These are phyloP conservation scores for Druon quercuslanigerum DNA, from an alignment of 1,140 invertebrate species.

Conservation along the genomic window DNA sequence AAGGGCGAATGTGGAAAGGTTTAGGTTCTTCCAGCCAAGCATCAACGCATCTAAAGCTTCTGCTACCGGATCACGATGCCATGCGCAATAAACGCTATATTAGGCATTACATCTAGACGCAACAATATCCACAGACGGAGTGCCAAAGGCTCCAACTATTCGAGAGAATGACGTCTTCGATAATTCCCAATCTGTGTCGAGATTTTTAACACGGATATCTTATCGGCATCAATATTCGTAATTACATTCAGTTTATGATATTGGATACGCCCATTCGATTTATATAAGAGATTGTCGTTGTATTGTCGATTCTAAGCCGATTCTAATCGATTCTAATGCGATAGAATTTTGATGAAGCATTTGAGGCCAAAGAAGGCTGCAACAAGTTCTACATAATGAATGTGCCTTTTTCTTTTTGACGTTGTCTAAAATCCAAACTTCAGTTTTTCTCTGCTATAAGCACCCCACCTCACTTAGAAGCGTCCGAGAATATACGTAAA, in stretches of 20 bases:
- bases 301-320: too few relatives aligned
- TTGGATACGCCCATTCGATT: too few relatives aligned
- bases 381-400: neutral
- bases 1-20: slow-evolving; percentile 36
- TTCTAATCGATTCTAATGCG: too few relatives aligned
- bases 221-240: slow-evolving; percentile 49
- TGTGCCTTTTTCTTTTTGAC: neutral
- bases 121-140: neutral
- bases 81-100: neutral
- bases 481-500: slow-evolving; percentile 37
- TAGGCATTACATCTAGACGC: neutral
- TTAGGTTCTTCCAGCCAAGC: neutral
- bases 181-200: slow-evolving; percentile 51
- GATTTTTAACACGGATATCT: slow-evolving; percentile 45
- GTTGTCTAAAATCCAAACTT: slow-evolving; percentile 23
- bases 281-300: too few relatives aligned
- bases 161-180: neutral
- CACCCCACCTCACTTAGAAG: slow-evolving; percentile 47
- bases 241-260: slow-evolving; percentile 40
- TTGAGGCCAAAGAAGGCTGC: too few relatives aligned
- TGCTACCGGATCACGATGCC: neutral
- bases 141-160: neutral
- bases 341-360: too few relatives aligned
- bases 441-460: slow-evolving; percentile 54
- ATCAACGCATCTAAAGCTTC: slow-evolving; percentile 36